Evolutionary conservation across 2,888 invertebrate genomes (phyloP), one percentile per base, ranked within the genome.

Genomic region (Sesamia inferens): DNA sequence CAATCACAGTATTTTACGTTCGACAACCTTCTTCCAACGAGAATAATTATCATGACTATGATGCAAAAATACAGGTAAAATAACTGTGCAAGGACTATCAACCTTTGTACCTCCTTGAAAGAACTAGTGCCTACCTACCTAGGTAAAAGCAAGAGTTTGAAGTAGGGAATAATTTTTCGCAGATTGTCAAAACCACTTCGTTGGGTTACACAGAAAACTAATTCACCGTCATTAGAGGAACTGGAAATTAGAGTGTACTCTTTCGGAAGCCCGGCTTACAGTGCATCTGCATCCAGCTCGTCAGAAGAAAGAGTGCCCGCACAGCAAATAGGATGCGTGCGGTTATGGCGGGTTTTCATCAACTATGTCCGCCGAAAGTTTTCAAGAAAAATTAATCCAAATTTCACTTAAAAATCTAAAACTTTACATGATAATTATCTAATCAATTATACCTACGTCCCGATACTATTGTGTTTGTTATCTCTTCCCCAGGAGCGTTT

Each of bases 171-270:
- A 16, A 11, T 39, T 76, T 6, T 42, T 68, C 74, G 31, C 88
- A 95, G 95, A 81, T 89, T 95, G 82, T 89, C 95, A 24, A 95
- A 95, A 85, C 95, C 95, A 4, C 85, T 95, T n/a, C 94, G 95
- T 7, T 95, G 95, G 95, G 94, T 91, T 4, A 90, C 94, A 7
- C 95, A 95, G 80, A 96, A 95, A 86, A 95, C 93, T 0, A 90
- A 86, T 74, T 93, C 92, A 6, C 91, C 95, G 0, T 95, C 96
- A 7, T 82, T 84, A 42, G 95, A 96, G 83, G 95, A 96, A 85
- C 85, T 94, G 3, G 92, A 94, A 85, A 90, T 96, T 76, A 90
- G 93, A 73, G 91, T 94, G 13, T 88, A 95, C 74, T 95, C 95
- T 0, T 96, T 94, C 63, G 92, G 93, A 14, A 95, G 94, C 75